These are phyloP conservation scores for Genyomyrus donnyi DNA, from an alignment of 2,113 vertebrate genomes.

Conservation along the genomic window DNA sequence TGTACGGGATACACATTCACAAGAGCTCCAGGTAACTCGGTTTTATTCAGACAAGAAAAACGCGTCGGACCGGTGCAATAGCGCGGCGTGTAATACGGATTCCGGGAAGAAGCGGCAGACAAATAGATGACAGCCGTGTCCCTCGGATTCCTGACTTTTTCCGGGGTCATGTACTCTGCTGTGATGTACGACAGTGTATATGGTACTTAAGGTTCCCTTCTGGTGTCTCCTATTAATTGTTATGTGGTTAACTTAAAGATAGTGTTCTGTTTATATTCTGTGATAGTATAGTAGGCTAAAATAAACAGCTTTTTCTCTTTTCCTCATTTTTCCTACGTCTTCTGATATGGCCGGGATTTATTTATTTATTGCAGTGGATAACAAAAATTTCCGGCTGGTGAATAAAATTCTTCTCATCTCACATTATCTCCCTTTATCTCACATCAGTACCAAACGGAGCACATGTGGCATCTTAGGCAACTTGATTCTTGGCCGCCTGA, in stretches of 20 bases:
- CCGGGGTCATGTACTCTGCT: neutral
- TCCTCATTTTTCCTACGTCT: neutral
- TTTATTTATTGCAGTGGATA: neutral
- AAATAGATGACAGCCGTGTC: neutral
- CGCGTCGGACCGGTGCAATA: neutral
- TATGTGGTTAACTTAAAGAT: neutral
- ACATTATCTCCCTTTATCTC: neutral
- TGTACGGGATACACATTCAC: neutral
- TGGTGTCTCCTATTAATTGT: neutral
- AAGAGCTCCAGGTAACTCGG: neutral
- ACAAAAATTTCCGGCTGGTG: neutral
- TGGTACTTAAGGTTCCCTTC: neutral
- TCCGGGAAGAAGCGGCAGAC: neutral
- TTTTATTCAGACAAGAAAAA: neutral
- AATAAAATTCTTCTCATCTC: neutral
- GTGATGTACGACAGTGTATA: neutral
- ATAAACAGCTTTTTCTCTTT: neutral
- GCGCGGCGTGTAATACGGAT: neutral
- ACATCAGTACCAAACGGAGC: neutral
- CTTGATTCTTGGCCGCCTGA: neutral
- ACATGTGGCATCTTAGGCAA: neutral
- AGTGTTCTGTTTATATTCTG: neutral
- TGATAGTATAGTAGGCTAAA: neutral
- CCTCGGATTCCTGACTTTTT: neutral
- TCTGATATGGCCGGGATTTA: neutral